Base-by-base conservation (phyloP, 2,888 invertebrate genomes). In the Dermolepida albohirtum region DNA sequence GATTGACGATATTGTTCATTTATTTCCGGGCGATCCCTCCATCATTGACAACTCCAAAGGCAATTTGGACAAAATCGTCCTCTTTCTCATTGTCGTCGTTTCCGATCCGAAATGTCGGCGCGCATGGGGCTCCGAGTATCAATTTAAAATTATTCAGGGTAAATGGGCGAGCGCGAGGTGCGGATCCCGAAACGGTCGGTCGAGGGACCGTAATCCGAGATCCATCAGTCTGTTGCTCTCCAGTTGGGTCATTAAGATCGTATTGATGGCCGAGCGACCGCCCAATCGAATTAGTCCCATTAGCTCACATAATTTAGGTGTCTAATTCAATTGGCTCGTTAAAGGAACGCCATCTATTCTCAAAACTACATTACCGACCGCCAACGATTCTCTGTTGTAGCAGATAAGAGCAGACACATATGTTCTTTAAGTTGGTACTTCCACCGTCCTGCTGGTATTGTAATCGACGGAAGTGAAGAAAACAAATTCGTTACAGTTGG, bases 301-400 rank as follows among this genome's bases (percentile, higher is more conserved):
- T 79, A 79, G 75, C 76, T 76, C 76, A 78, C 77, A 79, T 79
- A 79, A 79, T 79, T 80, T 78, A 80, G 78, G 78, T 78, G 78
- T 78, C 78, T 79, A 78, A 80, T 80, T 80, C 79, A 78, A 80
- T 80, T 78, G 78, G 76, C 74, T 79, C 79, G 77, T 79, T 78
- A 79, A 77, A 77, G 76, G 76, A 75, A 70, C 71, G 71, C 75
- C 76, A 76, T 78, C 78, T 76, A 78, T 79, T 75, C 77, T 77
- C 76, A 76, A 78, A 78, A 77, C 78, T 75, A 74, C 78, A 76
- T 79, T 78, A 78, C 71, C 71, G 71, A 72, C 73, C 72, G 71
- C 72, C 71, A 72, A 72, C 73, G 73, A 71, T 68, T 71, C 72
- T 66, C 70, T 59, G 66, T 41, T 59, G 57, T 17, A 41, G 59